Evolutionary conservation across 2,113 vertebrate genomes (phyloP), one percentile per base, ranked within the genome.

Genomic region (Misgurnus anguillicaudatus): DNA sequence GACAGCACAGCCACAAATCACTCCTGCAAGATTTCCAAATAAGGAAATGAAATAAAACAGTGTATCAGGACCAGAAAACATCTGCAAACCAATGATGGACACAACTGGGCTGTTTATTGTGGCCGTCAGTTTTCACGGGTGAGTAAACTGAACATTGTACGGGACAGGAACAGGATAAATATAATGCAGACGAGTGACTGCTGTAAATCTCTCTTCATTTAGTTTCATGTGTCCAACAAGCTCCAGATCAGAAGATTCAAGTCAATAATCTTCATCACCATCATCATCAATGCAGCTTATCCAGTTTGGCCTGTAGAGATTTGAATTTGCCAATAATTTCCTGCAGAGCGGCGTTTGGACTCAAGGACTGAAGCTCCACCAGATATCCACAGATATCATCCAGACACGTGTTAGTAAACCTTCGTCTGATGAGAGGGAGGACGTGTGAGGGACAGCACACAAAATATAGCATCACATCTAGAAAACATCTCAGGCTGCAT

Each of bases 291-390:
- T 95, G 95, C 80, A 98, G 92, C 21, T 94, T 93, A 85, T 98
- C 96, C 88, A 99, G 90, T 87, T 98, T 98, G 53, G 95, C 94
- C 84, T 99, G 98, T 63, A 99, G 92, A 17, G 95, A 94, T 87
- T 98, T 99, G 84, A 99, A 99, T 89, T 97, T 97, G 36, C 95
- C 94, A 36, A 94, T 92, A 47, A 89, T 94, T 24, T 93, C 88
- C 65, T 98, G 96, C 68, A 98, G 94, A n/a, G 84, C 84, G 0
- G 87, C 62, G 2, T 94, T 97, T 0, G 96, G 95, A 72, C 93
- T 97, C 87, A 98, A 92, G 5, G 97, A 97, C 86, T 99, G 97
- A 72, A 99, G 93, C 87, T 99, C 97, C 83, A 99, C 97, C 21
- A 99, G 92, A 83, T 98, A 99, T 39, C 95, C 94, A 4, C 96